These are phyloP conservation scores for Glareola pratincola DNA, from an alignment of 2,113 vertebrate genomes.

Conservation along the genomic window DNA sequence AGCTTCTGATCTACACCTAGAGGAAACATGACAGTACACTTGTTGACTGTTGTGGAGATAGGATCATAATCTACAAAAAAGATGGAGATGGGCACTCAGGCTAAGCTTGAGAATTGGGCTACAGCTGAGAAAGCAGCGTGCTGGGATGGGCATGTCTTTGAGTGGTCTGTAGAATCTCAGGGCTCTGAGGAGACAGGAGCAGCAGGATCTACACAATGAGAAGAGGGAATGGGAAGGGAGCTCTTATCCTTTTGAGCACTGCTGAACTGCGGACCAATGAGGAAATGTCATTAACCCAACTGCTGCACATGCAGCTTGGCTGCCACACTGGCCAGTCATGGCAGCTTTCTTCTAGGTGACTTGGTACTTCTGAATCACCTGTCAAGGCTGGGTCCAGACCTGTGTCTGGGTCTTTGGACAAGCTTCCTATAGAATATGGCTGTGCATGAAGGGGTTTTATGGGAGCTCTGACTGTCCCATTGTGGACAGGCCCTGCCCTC, in stretches of 20 bases:
- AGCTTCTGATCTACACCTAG: neutral
- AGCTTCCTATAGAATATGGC: neutral
- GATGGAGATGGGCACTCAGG: no score
- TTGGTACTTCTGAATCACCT: neutral
- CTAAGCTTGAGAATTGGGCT: neutral
- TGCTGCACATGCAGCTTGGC: neutral
- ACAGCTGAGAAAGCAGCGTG: neutral
- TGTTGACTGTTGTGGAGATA: neutral
- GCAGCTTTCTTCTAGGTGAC: neutral
- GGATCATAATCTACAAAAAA: neutral
- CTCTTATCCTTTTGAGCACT: neutral
- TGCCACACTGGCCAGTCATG: accelerated
- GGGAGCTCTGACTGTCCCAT: neutral
- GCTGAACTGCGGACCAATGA: neutral
- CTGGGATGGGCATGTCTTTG: neutral
- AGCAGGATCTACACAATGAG: neutral
- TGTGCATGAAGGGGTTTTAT: neutral
- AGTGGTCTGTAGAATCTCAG: neutral
- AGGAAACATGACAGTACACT: neutral
- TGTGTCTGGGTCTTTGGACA: neutral
- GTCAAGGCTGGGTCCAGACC: neutral
- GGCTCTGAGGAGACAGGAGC: neutral
- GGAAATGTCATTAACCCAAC: neutral
- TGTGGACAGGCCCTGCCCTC: neutral
- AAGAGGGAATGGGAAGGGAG: neutral